Conservation (phyloP, 2,888 invertebrate genomes). For the Aporophyla nigra region DNA sequence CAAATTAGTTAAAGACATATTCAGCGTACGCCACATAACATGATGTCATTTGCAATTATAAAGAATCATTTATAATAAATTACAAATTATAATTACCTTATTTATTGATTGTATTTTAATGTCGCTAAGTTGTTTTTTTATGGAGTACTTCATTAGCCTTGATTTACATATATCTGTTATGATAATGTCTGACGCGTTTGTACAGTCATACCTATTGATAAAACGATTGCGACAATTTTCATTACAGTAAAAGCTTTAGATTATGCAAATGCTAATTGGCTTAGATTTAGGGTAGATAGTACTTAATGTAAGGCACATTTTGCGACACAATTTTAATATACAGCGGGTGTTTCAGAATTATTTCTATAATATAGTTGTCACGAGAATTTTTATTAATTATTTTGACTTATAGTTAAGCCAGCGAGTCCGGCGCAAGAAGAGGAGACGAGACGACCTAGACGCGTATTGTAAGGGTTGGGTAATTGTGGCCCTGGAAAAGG, state of each 20-base stretch:
- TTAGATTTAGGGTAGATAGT: slow-evolving; percentile 52
- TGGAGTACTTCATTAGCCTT: slow-evolving; percentile 34
- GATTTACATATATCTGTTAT: slow-evolving; percentile 41
- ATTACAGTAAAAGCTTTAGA: slow-evolving; percentile 40
- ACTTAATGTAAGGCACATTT: not conserved
- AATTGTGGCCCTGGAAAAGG: no score
- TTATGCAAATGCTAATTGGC: slow-evolving; percentile 39
- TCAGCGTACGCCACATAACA: slow-evolving; percentile 31
- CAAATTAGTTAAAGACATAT: slow-evolving; percentile 40
- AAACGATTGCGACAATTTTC: slow-evolving; percentile 26
- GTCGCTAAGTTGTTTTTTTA: slow-evolving; percentile 28
- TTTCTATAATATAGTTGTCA: not conserved
- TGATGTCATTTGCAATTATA: slow-evolving; percentile 48
- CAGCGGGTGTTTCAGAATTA: not conserved
- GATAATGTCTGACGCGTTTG: slow-evolving; percentile 29
- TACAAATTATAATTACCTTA: slow-evolving; percentile 33
- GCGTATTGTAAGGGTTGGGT: no score
- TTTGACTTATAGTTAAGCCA: not conserved
- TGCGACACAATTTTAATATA: not conserved
- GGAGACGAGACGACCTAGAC: no score
- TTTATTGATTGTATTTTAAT: slow-evolving; percentile 43
- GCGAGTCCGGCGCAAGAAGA: no score
- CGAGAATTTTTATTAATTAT: not conserved
- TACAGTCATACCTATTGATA: slow-evolving; percentile 7
- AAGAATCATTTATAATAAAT: slow-evolving; percentile 29